Evolutionary conservation across 2,888 invertebrate species (phyloP).

Genomic region (Leptopilina syphax): DNA sequence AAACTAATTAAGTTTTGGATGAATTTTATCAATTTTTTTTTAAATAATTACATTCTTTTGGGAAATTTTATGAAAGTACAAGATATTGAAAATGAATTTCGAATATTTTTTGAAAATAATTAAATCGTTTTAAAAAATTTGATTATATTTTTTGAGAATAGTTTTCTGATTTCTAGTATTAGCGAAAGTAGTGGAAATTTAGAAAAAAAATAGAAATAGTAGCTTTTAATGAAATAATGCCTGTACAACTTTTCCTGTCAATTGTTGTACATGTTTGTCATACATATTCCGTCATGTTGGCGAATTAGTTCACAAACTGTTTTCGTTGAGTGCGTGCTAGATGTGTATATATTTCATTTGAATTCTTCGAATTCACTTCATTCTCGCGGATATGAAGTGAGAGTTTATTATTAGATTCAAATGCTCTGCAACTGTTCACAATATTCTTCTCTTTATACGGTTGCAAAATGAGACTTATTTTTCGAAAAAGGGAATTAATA

Average conservation of each 20-base stretch:
- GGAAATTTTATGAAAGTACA: too few species aligned
- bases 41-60: too few species aligned
- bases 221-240: background rate
- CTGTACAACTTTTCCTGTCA: background rate
- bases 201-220: too few species aligned
- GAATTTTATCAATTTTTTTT: too few species aligned
- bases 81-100: too few species aligned
- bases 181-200: too few species aligned
- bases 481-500: background rate
- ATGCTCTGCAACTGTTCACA: slow-evolving; percentile 3
- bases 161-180: too few species aligned
- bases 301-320: slow-evolving; percentile 17
- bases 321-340: slow-evolving; percentile 4
- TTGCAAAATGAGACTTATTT: background rate
- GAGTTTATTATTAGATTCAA: slow-evolving; percentile 17
- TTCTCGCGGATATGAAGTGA: background rate
- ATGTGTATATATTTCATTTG: background rate
- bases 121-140: too few species aligned
- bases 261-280: background rate
- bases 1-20: too few species aligned
- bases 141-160: too few species aligned
- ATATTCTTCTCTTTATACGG: background rate
- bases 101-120: too few species aligned
- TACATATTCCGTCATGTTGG: slow-evolving; percentile 5
- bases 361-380: slow-evolving; percentile 11